phyloP scores from a whole-genome alignment of 2,888 invertebrate genomes.

The Eupithecia centaureata region DNA sequence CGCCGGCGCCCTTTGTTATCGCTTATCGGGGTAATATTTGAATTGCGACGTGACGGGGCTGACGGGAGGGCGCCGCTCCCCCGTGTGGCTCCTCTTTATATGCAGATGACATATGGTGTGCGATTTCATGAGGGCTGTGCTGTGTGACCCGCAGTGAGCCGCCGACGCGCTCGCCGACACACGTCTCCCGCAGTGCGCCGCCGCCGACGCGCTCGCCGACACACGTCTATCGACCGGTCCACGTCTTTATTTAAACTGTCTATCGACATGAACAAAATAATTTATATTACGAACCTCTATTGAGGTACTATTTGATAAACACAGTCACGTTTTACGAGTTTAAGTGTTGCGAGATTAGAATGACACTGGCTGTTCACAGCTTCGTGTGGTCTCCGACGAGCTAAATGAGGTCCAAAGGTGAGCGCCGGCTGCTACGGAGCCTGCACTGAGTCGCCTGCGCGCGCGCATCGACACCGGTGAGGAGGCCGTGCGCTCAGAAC shows the following conservation, averaged over 20 bases:
- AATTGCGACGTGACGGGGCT: constrained; percentile 37
- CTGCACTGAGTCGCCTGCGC: too few relatives aligned
- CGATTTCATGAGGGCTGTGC: constrained; percentile 22
- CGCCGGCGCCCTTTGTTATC: too few relatives aligned
- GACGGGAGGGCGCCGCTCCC: constrained; percentile 34
- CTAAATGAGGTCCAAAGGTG: neutral
- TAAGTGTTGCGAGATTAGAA: neutral
- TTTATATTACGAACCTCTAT: neutral
- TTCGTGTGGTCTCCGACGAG: too few relatives aligned
- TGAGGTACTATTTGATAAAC: neutral
- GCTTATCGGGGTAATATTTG: constrained; percentile 48
- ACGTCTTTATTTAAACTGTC: neutral
- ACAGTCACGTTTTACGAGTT: neutral
- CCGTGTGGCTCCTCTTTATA: constrained; percentile 31
- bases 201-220: neutral
- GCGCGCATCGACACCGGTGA: too few relatives aligned
- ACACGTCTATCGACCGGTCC: neutral
- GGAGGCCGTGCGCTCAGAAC: too few relatives aligned
- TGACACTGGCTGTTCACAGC: neutral
- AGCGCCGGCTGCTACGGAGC: too few relatives aligned
- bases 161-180: neutral
- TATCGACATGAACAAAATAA: neutral
- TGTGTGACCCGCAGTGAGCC: constrained; percentile 36
- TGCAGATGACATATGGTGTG: constrained; percentile 40
- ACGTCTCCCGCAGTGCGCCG: neutral